A percentile compares a stretch with the other conserved stretches of the same genome.
These are phyloP conservation scores for Eupithecia subfuscata DNA, from an alignment of 2,888 invertebrate genomes.

Conservation along the genomic window DNA sequence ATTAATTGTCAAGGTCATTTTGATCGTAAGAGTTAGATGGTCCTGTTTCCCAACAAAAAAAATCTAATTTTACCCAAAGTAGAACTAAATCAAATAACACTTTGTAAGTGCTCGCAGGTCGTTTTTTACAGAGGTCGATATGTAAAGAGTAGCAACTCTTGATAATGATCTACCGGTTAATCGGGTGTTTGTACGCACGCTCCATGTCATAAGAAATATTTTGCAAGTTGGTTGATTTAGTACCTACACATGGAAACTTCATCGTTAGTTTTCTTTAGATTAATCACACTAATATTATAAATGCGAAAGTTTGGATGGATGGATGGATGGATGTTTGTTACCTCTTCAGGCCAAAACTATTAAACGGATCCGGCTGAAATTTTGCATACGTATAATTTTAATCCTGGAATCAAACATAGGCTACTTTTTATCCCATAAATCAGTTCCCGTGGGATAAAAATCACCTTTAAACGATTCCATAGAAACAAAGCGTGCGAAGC, in stretches of 20 bases:
- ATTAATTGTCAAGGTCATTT: background rate
- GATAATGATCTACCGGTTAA: conserved; percentile 48
- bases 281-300: too few relatives aligned
- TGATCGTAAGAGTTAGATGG: background rate
- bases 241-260: background rate
- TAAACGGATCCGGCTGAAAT: too few relatives aligned
- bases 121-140: conserved; percentile 29
- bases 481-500: too few relatives aligned
- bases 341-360: too few relatives aligned
- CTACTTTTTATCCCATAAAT: too few relatives aligned
- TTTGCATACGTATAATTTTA: too few relatives aligned
- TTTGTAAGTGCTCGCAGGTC: conserved; percentile 6
- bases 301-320: too few relatives aligned
- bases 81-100: conserved; percentile 6
- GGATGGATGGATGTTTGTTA: too few relatives aligned
- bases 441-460: too few relatives aligned
- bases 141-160: conserved; percentile 41
- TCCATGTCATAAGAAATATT: conserved; percentile 20
- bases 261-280: background rate
- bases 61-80: background rate
- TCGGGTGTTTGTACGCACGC: conserved; percentile 25
- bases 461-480: too few relatives aligned
- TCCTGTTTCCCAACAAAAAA: background rate
- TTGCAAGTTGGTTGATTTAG: background rate
- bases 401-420: too few relatives aligned